A percentile compares a stretch with the other conserved stretches of the same genome.
phyloP scores from a whole-genome alignment of 2,888 invertebrate genomes.

The Priocnemis perturbator region DNA sequence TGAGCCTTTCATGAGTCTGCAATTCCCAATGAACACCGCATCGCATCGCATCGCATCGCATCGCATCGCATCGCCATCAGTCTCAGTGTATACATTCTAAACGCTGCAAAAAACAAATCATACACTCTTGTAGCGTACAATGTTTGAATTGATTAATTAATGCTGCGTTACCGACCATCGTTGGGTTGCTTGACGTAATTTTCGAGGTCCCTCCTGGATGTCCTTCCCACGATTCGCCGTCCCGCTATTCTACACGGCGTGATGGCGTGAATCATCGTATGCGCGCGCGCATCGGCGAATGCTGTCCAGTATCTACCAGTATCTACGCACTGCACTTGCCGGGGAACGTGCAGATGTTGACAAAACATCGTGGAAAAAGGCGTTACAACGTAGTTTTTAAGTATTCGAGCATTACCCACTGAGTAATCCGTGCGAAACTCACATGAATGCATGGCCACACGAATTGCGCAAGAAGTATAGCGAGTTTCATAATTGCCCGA shows the following conservation, averaged over 20 bases:
- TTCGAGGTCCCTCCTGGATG: constrained; percentile 7
- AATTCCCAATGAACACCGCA: too few species aligned
- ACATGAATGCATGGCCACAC: too few species aligned
- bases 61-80: too few species aligned
- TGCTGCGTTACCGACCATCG: constrained; percentile 11
- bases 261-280: constrained; percentile 46
- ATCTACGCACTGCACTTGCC: constrained; percentile 29
- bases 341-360: constrained; percentile 22
- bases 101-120: too few species aligned
- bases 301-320: constrained; percentile 28
- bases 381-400: neutral
- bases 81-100: too few species aligned
- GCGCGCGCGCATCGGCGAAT: constrained; percentile 38
- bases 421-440: too few species aligned
- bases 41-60: too few species aligned
- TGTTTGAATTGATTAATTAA: neutral
- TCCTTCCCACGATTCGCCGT: constrained; percentile 9
- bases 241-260: constrained; percentile 14
- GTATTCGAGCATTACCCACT: neutral
- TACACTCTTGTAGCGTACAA: too few species aligned
- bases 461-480: neutral
- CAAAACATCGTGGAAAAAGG: constrained; percentile 11
- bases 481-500: constrained; percentile 28
- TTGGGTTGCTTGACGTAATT: constrained; percentile 4
- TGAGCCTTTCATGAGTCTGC: too few species aligned